Evolutionary conservation across 2,797 vertebrate species (phyloP).

Genomic region (Darevskia nairensis): DNA sequence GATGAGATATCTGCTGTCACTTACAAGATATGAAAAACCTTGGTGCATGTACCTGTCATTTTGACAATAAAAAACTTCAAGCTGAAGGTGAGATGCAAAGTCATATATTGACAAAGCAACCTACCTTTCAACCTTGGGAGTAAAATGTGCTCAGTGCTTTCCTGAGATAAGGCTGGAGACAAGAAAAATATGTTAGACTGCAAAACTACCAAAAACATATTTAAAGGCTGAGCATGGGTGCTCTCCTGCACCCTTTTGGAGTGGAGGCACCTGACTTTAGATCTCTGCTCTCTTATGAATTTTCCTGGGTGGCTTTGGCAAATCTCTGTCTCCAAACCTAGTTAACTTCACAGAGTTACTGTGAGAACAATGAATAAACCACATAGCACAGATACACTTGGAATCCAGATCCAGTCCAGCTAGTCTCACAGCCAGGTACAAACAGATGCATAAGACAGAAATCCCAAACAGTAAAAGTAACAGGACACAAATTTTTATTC

Average conservation of each 20-base stretch:
- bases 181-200: neutral
- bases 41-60: slow-evolving; percentile 43
- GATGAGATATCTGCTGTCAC: slow-evolving; percentile 48
- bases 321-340: neutral
- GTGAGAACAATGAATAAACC: neutral
- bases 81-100: slow-evolving; percentile 44
- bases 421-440: too few relatives aligned
- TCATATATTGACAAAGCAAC: slow-evolving; percentile 11
- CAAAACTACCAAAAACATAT: neutral
- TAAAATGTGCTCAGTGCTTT: slow-evolving; percentile 30
- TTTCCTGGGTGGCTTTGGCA: neutral
- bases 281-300: neutral
- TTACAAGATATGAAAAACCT: slow-evolving; percentile 45
- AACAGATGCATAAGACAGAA: too few relatives aligned
- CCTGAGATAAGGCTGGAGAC: slow-evolving; percentile 32
- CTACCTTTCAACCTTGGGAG: slow-evolving; percentile 1
- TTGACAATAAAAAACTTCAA: slow-evolving; percentile 51
- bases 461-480: too few relatives aligned
- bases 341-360: neutral
- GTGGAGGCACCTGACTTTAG: neutral
- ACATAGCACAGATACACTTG: too few relatives aligned
- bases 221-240: neutral
- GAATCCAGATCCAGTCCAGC: too few relatives aligned
- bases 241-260: neutral
- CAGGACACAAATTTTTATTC: too few relatives aligned